phyloP scores from a whole-genome alignment of 2,888 invertebrate species.

The Steinernema carpocapsae region DNA sequence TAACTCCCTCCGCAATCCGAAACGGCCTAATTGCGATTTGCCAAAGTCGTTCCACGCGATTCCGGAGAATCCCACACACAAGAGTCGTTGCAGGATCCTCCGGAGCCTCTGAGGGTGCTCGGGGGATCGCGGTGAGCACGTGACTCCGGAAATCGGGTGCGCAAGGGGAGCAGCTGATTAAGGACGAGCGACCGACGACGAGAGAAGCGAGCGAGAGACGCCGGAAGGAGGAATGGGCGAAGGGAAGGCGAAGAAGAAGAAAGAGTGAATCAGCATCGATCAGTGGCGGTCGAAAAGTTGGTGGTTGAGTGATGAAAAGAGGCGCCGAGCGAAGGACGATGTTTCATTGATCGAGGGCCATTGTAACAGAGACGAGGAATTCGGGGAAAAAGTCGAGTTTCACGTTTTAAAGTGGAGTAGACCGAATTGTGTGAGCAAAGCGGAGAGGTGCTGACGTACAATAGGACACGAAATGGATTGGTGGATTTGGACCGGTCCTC shows the following conservation, averaged over 20 bases:
- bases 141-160: neutral
- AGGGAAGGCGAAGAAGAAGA: neutral
- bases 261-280: conserved; percentile 5
- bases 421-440: too few species aligned
- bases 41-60: conserved; percentile 7
- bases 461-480: too few species aligned
- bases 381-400: too few species aligned
- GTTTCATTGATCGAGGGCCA: too few species aligned
- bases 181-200: neutral
- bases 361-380: too few species aligned
- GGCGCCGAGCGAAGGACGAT: neutral
- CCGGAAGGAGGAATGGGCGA: neutral
- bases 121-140: neutral
- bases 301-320: neutral
- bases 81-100: too few species aligned
- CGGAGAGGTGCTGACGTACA: too few species aligned
- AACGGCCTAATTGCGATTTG: conserved; percentile 24
- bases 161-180: neutral
- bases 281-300: neutral
- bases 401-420: too few species aligned
- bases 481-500: too few species aligned
- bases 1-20: neutral
- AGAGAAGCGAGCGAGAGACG: neutral
- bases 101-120: neutral
- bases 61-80: too few species aligned